Evolutionary conservation across 2,113 vertebrate species (phyloP), one percentile per base, ranked within the genome.

Genomic region (Elaphurus davidianus): DNA sequence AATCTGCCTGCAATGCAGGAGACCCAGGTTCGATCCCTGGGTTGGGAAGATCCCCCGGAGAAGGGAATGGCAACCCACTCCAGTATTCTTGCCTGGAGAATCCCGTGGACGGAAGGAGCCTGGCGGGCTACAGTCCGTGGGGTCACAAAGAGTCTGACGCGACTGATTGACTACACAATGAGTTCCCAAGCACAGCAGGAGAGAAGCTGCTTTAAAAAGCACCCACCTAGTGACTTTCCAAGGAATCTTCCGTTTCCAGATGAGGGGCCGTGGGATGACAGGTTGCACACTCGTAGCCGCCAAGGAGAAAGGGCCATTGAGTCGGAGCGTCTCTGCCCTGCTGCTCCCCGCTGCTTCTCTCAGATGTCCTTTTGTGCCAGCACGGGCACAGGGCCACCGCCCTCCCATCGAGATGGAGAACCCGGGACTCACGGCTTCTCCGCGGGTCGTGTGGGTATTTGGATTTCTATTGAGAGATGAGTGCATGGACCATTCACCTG

Each of bases 401-500:
- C 15, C 67, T 94, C 62, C 92, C 28, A 4, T 30, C 28, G 6
- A 4, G 64, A 67, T 88, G 47, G 52, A 30, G 21, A 87, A 43
- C 71, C 93, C 6, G 0, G 40, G 27, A 23, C 28, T 86, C 11
- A 0, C 5, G 14, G 0, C 15, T 16, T 67, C 78, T 67, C 40
- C 4, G 10, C 2, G 0, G 6, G 84, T 45, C 79, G 1, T 45
- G n/a, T 45, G 30, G 90, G 43, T 87, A 19, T 87, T 89, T 82
- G 60, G 81, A 89, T 87, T 47, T 93, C 19, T 47, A 30, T 40
- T 83, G 76, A 98, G 64, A 90, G 47, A 82, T 59, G 52, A 79
- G 36, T 27, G 4, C 5, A 1, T 1, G 3, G 76, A 45, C 12
- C 28, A 45, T 52, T 62, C 5, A 3, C 64, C 81, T 55, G 45